Conservation (phyloP, 2,797 vertebrate genomes). For the Onychomys arenicola region DNA sequence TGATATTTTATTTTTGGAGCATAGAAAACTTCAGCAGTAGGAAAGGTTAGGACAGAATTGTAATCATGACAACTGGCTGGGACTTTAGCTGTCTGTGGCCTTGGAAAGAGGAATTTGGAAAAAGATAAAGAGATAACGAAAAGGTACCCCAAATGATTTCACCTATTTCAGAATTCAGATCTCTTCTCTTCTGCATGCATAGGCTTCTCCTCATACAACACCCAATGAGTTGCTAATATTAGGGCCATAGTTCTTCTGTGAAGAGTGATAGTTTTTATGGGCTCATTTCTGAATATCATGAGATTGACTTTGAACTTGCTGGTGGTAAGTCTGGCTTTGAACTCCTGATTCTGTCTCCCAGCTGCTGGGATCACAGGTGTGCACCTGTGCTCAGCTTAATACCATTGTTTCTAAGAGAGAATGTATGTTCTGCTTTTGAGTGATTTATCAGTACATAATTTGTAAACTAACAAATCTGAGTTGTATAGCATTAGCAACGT, state of each 20-base stretch:
- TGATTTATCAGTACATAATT: neutral
- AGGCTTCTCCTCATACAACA: neutral
- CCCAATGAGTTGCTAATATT: neutral
- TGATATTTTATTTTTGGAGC: conserved; percentile 44
- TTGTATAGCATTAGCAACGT: neutral
- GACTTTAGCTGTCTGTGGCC: neutral
- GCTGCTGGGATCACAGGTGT: neutral
- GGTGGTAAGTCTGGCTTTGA: neutral
- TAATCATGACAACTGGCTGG: neutral
- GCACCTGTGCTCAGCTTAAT: neutral
- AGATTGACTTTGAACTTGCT: neutral
- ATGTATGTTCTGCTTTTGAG: conserved; percentile 36
- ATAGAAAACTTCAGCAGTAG: neutral
- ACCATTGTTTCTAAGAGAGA: conserved; percentile 23
- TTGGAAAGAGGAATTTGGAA: neutral
- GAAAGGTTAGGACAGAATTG: neutral
- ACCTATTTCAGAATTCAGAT: neutral
- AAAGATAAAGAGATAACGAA: neutral
- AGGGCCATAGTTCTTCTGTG: neutral
- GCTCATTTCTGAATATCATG: neutral
- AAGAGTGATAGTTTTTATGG: neutral
- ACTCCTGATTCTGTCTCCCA: neutral
- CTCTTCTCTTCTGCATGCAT: neutral
- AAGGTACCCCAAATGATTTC: neutral
- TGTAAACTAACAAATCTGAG: neutral